Evolutionary conservation across 2,888 invertebrate species (phyloP).

Genomic region (Kuschelorhynchus macadamiae): DNA sequence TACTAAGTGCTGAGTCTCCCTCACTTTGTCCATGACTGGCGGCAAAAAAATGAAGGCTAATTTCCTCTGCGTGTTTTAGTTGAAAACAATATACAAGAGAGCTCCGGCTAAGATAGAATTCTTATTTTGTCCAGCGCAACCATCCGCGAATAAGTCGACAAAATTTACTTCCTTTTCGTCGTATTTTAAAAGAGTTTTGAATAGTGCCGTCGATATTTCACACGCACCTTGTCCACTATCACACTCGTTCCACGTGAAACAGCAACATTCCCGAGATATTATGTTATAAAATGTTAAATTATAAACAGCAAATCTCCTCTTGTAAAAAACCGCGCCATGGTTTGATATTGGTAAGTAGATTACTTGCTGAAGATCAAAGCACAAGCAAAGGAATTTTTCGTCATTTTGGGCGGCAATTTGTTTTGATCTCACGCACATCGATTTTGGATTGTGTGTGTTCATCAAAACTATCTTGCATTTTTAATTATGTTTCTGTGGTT

Average conservation of each 20-base stretch:
- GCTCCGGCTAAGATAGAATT: constrained; percentile 5
- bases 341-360: constrained; percentile 18
- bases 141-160: constrained; percentile 14
- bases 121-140: constrained; percentile 12
- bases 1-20: constrained; percentile 12
- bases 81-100: constrained; percentile 21
- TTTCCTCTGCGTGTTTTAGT: constrained; percentile 13
- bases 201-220: constrained; percentile 15
- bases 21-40: constrained; percentile 33
- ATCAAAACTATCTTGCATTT: constrained; percentile 9
- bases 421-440: constrained; percentile 7
- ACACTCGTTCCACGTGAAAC: constrained; percentile 13
- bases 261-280: neutral
- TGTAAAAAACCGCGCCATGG: constrained; percentile 7
- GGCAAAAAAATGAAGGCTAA: constrained; percentile 23
- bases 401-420: constrained; percentile 5
- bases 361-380: constrained; percentile 40
- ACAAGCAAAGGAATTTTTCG: constrained; percentile 2
- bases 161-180: neutral
- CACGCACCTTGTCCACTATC: constrained; percentile 6
- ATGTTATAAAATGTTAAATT: constrained; percentile 18
- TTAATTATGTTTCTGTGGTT: no score
- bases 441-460: constrained; percentile 22
- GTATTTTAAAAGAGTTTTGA: constrained; percentile 7
- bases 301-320: constrained; percentile 12